These are phyloP conservation scores for Diarsia brunnea DNA, from an alignment of 2,888 invertebrate species.

Conservation along the genomic window DNA sequence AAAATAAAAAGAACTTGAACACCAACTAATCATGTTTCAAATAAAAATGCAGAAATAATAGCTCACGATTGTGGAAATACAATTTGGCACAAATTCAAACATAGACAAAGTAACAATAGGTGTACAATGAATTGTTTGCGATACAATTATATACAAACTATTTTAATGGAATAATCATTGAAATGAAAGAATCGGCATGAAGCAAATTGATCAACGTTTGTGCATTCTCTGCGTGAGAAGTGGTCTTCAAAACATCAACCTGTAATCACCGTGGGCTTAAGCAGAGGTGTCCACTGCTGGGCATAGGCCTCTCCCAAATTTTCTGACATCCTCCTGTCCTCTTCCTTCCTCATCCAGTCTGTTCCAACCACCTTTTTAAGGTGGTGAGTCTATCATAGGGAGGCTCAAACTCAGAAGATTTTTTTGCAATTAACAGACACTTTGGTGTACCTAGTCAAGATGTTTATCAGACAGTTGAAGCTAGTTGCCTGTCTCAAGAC, in stretches of 20 bases:
- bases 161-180: conserved; percentile 52
- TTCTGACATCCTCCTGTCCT: background rate
- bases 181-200: background rate
- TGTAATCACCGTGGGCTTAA: too few species aligned
- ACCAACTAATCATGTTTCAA: conserved; percentile 30
- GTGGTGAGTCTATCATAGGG: background rate
- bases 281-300: background rate
- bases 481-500: too few species aligned
- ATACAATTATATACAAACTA: conserved; percentile 39
- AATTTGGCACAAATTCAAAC: conserved; percentile 66
- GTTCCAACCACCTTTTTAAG: background rate
- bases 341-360: background rate
- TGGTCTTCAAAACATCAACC: too few species aligned
- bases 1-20: background rate
- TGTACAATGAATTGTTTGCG: conserved; percentile 58
- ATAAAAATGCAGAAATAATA: conserved; percentile 52
- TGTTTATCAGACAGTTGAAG: background rate
- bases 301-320: background rate
- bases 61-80: conserved; percentile 58
- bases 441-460: background rate
- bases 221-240: background rate
- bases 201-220: background rate
- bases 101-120: conserved; percentile 60
- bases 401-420: background rate
- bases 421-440: background rate